Percentiles rank a stretch among this genome's conserved stretches.
These are phyloP conservation scores for Dinomys branickii DNA, from an alignment of 2,113 vertebrate genomes.

Conservation along the genomic window DNA sequence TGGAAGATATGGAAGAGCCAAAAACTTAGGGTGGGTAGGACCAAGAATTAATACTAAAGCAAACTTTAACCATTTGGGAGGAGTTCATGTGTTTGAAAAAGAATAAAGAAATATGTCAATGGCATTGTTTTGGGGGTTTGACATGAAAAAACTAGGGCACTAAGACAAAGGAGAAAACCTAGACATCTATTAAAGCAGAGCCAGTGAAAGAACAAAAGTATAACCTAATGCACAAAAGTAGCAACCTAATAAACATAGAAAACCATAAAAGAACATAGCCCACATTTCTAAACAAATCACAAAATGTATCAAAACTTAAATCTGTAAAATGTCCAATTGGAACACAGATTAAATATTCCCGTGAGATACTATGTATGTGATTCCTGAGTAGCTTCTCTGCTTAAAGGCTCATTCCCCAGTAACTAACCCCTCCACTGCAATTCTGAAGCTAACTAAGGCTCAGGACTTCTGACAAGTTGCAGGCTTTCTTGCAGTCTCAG, in stretches of 20 bases:
- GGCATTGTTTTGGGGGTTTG: background rate
- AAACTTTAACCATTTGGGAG: background rate
- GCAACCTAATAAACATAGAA: background rate
- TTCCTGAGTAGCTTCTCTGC: background rate
- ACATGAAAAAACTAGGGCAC: background rate
- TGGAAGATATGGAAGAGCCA: background rate
- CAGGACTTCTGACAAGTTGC: background rate
- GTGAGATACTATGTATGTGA: background rate
- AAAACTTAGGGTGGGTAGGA: background rate
- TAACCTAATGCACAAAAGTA: background rate
- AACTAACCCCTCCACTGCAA: background rate
- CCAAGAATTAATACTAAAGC: background rate
- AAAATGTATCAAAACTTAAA: background rate
- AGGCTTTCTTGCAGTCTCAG: background rate
- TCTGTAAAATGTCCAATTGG: background rate
- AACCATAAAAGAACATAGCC: background rate
- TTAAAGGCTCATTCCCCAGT: background rate
- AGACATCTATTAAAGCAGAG: background rate
- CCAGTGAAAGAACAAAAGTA: background rate
- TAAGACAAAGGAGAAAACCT: background rate
- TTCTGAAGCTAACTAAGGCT: background rate
- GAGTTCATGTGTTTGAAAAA: background rate
- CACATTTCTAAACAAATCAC: background rate
- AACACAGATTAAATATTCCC: background rate
- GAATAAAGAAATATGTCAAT: background rate